Base-by-base conservation (phyloP, 2,888 invertebrate species). In the Therioaphis trifolii region DNA sequence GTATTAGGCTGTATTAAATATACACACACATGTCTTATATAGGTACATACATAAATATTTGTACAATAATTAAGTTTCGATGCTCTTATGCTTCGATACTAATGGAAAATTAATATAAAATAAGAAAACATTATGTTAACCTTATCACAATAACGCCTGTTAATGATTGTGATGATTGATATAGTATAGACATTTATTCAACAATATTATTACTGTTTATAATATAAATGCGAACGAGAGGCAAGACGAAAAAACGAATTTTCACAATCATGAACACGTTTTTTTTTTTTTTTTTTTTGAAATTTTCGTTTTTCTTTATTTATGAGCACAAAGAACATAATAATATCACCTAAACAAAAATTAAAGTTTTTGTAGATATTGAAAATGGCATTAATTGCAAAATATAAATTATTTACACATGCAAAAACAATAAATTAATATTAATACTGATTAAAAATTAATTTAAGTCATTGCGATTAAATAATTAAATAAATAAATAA, bases 391-490 rank as follows among this genome's bases (percentile, higher is more conserved):
- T 72, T 35, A 61, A 63, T 35, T 82, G 15, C 49, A 72, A 82
- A 80, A 71, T 82, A 71, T 74, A 72, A 72, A 82, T 72, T 58
- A 80, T 80, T 72, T 72, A 72, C 61, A 72, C 80, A 82, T 82
- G 80, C 80, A 63, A 82, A 82, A 82, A 82, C 71, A 72, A 72
- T 72, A 72, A 82, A 82, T 29, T 63, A 72, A 72, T 63, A 82
- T 82, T 82, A 82, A 82, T 82, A 82, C 80, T 82, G n/a, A n/a
- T n/a, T n/a, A n/a, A n/a, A n/a, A n/a, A n/a, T n/a, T n/a, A n/a
- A n/a, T n/a, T n/a, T n/a, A n/a, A n/a, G n/a, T n/a, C n/a, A n/a
- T n/a, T n/a, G n/a, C n/a, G n/a, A n/a, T n/a, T n/a, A n/a, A n/a
- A n/a, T n/a, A n/a, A n/a, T n/a, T n/a, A n/a, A n/a, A n/a, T n/a